Conservation (phyloP, 2,888 invertebrate genomes). For the Rapana venosa region DNA sequence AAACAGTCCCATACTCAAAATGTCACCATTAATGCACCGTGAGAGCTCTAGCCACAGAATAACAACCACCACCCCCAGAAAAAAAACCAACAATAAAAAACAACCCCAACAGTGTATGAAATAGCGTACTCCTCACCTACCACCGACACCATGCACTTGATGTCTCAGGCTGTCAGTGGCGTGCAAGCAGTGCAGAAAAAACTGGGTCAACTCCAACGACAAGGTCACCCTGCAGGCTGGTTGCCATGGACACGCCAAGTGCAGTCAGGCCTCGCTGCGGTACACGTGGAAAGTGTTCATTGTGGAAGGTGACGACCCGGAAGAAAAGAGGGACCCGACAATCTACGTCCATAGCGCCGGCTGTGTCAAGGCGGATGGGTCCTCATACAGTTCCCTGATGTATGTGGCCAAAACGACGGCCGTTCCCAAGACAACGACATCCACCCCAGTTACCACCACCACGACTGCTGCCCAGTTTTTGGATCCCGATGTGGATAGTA, state of each 20-base stretch:
- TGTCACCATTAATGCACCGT: no score
- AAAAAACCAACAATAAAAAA: no score
- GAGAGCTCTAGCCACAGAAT: no score
- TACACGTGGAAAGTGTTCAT: constrained; percentile 63
- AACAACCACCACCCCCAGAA: no score
- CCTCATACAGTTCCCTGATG: constrained; percentile 45
- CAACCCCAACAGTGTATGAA: no score
- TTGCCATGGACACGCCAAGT: constrained; percentile 48
- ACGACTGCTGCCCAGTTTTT: no score
- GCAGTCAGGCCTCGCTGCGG: constrained; percentile 33
- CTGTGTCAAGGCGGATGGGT: constrained; percentile 63
- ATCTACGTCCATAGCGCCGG: constrained; percentile 44
- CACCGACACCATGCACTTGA: no score
- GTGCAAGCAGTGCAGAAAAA: constrained; percentile 61
- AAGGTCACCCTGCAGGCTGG: constrained; percentile 64
- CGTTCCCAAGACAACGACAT: background rate
- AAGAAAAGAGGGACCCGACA: constrained; percentile 26
- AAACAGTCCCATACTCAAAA: no score
- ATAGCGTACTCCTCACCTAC: no score
- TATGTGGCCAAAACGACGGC: background rate
- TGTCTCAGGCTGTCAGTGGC: constrained; percentile 59
- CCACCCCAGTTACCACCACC: constrained; percentile 9
- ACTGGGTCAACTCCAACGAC: constrained; percentile 65
- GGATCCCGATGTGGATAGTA: no score
- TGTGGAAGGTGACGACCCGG: constrained; percentile 27